Evolutionary conservation across 2,888 invertebrate species (phyloP).

Genomic region (Malthinus flaveolus): DNA sequence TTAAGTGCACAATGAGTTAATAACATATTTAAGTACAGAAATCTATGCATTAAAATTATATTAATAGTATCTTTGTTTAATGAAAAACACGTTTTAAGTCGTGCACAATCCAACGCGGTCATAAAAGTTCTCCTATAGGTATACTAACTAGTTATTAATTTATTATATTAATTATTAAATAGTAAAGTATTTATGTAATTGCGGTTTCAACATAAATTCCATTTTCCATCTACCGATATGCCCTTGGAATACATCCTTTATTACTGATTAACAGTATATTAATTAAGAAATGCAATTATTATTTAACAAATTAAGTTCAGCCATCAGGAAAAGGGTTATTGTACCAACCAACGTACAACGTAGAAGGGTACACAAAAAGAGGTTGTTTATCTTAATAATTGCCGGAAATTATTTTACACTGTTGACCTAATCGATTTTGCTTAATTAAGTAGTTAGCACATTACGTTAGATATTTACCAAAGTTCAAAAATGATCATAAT

Average conservation of each 20-base stretch:
- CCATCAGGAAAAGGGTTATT: slow-evolving; percentile 17
- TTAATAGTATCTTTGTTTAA: not conserved
- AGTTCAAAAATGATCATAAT: slow-evolving; percentile 13
- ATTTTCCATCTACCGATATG: slow-evolving; percentile 29
- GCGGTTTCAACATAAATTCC: slow-evolving; percentile 10
- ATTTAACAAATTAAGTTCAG: slow-evolving; percentile 19
- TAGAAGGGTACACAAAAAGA: slow-evolving; percentile 26
- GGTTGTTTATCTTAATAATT: slow-evolving; percentile 49
- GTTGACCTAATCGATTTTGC: slow-evolving; percentile 47
- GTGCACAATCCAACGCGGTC: slow-evolving; percentile 36
- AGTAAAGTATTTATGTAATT: slow-evolving; percentile 23
- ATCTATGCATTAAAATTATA: not conserved
- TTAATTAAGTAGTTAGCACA: slow-evolving; percentile 36
- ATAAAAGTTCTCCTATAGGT: slow-evolving; percentile 34
- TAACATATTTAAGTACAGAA: too few relatives aligned
- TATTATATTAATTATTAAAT: slow-evolving; percentile 31
- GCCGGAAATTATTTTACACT: slow-evolving; percentile 50
- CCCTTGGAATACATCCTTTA: slow-evolving; percentile 20
- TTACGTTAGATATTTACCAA: slow-evolving; percentile 17
- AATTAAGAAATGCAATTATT: slow-evolving; percentile 20
- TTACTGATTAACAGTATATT: not conserved
- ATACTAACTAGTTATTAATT: slow-evolving; percentile 33
- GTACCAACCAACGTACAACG: slow-evolving; percentile 3
- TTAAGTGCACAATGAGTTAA: too few relatives aligned
- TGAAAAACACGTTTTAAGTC: slow-evolving; percentile 28